A percentile compares a stretch with the other conserved stretches of the same genome.
phyloP scores from a whole-genome alignment of 2,797 vertebrate genomes.

The Percopsis omiscomaycus region DNA sequence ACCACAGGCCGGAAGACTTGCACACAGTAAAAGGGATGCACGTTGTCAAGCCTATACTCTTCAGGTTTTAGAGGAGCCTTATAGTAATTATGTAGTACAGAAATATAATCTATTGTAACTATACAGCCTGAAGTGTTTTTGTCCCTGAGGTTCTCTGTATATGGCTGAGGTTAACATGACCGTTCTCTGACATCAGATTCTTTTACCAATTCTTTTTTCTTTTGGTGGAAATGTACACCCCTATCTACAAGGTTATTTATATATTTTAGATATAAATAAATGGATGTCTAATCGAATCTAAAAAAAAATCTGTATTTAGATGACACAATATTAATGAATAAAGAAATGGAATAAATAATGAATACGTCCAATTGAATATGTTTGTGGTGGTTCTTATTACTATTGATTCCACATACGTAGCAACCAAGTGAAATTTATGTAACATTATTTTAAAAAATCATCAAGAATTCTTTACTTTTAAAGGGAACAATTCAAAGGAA shows the following conservation, averaged over 20 bases:
- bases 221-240: constrained; percentile 62
- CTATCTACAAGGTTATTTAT: constrained; percentile 67
- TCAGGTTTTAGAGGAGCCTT: constrained; percentile 59
- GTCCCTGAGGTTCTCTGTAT: constrained; percentile 36
- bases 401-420: too few relatives aligned
- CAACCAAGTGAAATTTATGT: too few relatives aligned
- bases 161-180: constrained; percentile 48
- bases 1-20: background rate
- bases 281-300: constrained; percentile 39
- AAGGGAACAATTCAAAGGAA: too few relatives aligned
- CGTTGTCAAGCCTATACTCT: constrained; percentile 22
- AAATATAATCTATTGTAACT: constrained; percentile 49
- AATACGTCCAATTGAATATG: constrained; percentile 40
- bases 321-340: constrained; percentile 27
- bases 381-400: too few relatives aligned
- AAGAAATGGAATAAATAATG: constrained; percentile 56
- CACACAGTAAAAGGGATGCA: constrained; percentile 1
- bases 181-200: constrained; percentile 45
- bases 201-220: constrained; percentile 27
- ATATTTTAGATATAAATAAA: constrained; percentile 62
- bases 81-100: constrained; percentile 61
- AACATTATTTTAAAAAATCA: too few relatives aligned
- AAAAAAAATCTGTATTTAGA: constrained; percentile 48
- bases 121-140: constrained; percentile 39
- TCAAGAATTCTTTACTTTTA: too few relatives aligned